Base-by-base conservation (phyloP, 2,797 vertebrate genomes). In the Mus spretus region DNA sequence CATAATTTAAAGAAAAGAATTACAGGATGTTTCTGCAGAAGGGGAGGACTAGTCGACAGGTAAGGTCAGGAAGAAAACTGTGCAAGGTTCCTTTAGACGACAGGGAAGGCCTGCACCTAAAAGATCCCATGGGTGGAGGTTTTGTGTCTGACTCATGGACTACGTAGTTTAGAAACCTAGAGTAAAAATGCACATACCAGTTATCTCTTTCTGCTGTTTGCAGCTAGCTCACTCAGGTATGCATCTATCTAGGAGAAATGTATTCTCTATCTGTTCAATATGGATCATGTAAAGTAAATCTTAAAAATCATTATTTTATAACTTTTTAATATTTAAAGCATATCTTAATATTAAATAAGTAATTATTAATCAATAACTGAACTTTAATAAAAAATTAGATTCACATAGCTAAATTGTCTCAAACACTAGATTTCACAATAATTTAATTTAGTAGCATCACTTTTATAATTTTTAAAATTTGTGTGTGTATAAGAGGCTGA, bases 381-480 rank as follows among this genome's bases (percentile, higher is more conserved):
- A 70, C 34, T 75, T 24, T 77, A 53, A 57, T 67, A 90, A 91
- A 81, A n/a, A 53, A 34, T 4, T 82, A 86, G 55, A 78, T n/a
- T 83, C 24, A 77, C 34, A 77, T 78, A 59, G 70, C 40, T 44
- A 88, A 17, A 4, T 44, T 82, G 13, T 72, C 20, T 6, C 74
- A 82, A 91, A 80, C 28, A 75, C 77, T 88, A 88, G 72, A 92
- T 81, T 92, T 95, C 59, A 77, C 19, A 77, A 37, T 81, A 72
- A 77, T 57, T 90, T 40, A 75, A 87, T 67, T 61, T 72, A 84
- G 53, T 34, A 59, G 19, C 67, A 61, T 75, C 24, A 53, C 12
- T 59, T 87, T 78, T 37, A 67, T 53, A 67, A 50, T 50, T 67
- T 67, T 85, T 50, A 2, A 67, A 65, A 50, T 67, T 34, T 50